phyloP scores from a whole-genome alignment of 1,140 invertebrate species.

The Brevipalpus yothersi region DNA sequence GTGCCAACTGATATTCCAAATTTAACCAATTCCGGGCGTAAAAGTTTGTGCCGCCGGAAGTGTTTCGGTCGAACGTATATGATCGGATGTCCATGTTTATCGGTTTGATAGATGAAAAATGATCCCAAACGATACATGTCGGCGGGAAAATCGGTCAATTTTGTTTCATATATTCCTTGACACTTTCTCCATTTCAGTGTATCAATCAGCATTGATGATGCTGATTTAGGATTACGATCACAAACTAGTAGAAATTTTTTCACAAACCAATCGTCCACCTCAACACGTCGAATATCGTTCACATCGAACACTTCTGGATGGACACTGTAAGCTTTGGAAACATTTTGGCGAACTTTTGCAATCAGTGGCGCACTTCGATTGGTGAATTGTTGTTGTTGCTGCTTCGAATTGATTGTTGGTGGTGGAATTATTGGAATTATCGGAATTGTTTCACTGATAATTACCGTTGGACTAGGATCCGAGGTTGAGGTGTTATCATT shows the following conservation, averaged over 20 bases:
- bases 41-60: neutral
- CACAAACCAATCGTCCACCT: constrained; percentile 11
- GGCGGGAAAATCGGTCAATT: constrained; percentile 6
- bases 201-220: constrained; percentile 19
- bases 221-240: constrained; percentile 3
- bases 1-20: neutral
- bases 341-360: neutral
- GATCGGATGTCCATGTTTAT: constrained; percentile 5
- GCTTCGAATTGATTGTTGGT: neutral
- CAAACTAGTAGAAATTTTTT: constrained; percentile 8
- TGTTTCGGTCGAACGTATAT: constrained; percentile 6
- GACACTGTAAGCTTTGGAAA: neutral
- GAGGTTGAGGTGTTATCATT: too few relatives aligned
- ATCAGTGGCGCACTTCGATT: neutral
- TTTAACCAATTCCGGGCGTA: neutral
- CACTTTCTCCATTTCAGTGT: constrained; percentile 2
- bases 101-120: constrained; percentile 5
- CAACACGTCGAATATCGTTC: constrained; percentile 9
- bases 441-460: too few relatives aligned
- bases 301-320: neutral
- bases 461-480: too few relatives aligned
- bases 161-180: neutral
- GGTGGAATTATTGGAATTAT: too few relatives aligned
- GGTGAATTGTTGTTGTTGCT: neutral
- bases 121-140: constrained; percentile 7